phyloP scores from a whole-genome alignment of 2,888 invertebrate genomes.

The Matsumyia berberina region DNA sequence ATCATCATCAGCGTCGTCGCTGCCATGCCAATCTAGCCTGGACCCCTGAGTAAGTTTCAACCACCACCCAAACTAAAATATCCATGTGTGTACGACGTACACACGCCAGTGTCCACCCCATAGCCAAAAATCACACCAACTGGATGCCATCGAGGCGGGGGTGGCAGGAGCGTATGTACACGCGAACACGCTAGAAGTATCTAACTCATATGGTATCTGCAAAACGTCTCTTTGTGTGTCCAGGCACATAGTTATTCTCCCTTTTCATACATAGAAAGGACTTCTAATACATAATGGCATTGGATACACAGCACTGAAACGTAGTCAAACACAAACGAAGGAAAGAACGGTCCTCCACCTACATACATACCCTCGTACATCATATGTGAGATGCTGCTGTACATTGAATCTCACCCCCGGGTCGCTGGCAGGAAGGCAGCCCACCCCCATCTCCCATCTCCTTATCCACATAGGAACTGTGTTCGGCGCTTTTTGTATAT shows the following conservation, averaged over 20 bases:
- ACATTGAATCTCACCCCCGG: conserved; percentile 41
- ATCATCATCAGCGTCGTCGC: conserved; percentile 28
- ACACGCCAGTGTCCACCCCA: conserved; percentile 71
- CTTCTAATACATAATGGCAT: conserved; percentile 74
- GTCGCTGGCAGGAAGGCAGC: conserved; percentile 1
- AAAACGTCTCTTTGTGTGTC: conserved; percentile 71
- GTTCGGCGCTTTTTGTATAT: conserved; percentile 76
- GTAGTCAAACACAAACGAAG: conserved; percentile 61
- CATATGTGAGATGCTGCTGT: conserved; percentile 69
- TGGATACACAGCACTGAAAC: conserved; percentile 69
- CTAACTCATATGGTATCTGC: conserved; percentile 71
- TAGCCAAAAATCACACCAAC: conserved; percentile 70
- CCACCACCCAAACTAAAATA: conserved; percentile 32
- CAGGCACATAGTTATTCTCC: conserved; percentile 70
- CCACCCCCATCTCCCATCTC: conserved; percentile 56
- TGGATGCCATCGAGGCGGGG: conserved; percentile 36
- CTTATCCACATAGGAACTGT: conserved; percentile 72
- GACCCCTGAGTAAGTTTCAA: conserved; percentile 43
- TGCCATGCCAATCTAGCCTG: conserved; percentile 53
- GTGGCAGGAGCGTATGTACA: conserved; percentile 23
- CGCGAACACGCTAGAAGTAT: conserved; percentile 52
- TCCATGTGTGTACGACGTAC: conserved; percentile 68
- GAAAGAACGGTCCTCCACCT: conserved; percentile 67
- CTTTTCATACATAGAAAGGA: conserved; percentile 75
- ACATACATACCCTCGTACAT: conserved; percentile 64